These are phyloP conservation scores for Perizoma affinitatum DNA, from an alignment of 2,888 invertebrate genomes.

Conservation along the genomic window DNA sequence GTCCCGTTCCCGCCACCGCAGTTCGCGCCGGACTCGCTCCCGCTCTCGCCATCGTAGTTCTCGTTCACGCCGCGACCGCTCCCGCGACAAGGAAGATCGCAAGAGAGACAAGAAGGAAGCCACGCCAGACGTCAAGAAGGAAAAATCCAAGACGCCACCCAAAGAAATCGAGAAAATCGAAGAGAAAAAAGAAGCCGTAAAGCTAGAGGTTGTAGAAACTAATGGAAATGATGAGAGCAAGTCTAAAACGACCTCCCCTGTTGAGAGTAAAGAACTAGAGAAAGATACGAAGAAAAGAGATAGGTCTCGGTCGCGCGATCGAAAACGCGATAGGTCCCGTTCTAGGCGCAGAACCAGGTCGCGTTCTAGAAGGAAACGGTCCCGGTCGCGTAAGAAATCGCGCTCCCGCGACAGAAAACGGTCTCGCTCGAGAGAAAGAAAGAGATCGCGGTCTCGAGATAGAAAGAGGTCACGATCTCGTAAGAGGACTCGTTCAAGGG, in stretches of 20 bases:
- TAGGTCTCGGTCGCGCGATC: slow-evolving; percentile 73
- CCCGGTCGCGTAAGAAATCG: slow-evolving; percentile 71
- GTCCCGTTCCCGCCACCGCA: slow-evolving; percentile 83
- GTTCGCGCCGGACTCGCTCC: slow-evolving; percentile 81
- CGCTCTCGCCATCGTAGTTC: slow-evolving; percentile 83
- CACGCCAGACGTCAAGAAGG: slow-evolving; percentile 54
- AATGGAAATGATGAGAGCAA: slow-evolving; percentile 65
- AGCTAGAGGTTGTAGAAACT: slow-evolving; percentile 59
- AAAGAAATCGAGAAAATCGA: slow-evolving; percentile 43
- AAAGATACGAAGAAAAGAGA: slow-evolving; percentile 72
- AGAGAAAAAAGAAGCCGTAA: slow-evolving; percentile 52
- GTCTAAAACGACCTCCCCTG: slow-evolving; percentile 40
- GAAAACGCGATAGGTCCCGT: slow-evolving; percentile 79
- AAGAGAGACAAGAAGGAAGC: slow-evolving; percentile 46
- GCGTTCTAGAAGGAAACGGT: slow-evolving; percentile 76
- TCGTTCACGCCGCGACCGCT: slow-evolving; percentile 75
- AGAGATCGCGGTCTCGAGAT: slow-evolving; percentile 84
- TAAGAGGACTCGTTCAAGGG: slow-evolving; percentile 74
- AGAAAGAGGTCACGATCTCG: slow-evolving; percentile 83
- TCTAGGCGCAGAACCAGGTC: slow-evolving; percentile 86
- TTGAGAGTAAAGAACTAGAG: slow-evolving; percentile 43
- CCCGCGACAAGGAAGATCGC: slow-evolving; percentile 66
- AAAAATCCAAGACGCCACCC: slow-evolving; percentile 58
- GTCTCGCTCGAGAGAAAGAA: slow-evolving; percentile 79
- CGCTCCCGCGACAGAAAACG: slow-evolving; percentile 75